Conservation (phyloP, 2,113 vertebrate genomes). For the Strix uralensis region DNA sequence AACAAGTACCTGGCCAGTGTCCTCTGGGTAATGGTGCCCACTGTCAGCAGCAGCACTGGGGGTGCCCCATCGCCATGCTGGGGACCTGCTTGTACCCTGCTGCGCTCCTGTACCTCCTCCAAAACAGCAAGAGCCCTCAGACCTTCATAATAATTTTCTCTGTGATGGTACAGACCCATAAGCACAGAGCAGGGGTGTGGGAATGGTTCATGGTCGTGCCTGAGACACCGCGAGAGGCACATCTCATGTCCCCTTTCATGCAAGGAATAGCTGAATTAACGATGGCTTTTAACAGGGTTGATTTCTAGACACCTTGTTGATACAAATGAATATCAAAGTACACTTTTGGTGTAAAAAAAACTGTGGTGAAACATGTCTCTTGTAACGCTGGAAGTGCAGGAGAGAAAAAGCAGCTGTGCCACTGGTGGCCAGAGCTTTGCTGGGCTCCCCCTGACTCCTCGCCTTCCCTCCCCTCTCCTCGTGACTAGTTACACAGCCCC, state of each 20-base stretch:
- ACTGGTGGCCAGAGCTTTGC: not conserved
- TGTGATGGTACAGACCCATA: not conserved
- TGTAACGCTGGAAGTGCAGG: not conserved
- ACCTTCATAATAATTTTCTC: not conserved
- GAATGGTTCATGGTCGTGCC: not conserved
- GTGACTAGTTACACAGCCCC: not conserved
- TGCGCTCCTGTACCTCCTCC: not conserved
- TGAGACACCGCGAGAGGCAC: not conserved
- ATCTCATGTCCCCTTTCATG: fast-evolving
- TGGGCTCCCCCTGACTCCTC: not conserved
- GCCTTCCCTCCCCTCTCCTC: not conserved
- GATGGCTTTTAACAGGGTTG: not conserved
- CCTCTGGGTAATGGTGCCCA: not conserved
- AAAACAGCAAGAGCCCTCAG: not conserved
- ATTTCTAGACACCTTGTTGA: not conserved
- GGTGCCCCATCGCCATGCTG: not conserved
- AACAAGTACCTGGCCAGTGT: fast-evolving
- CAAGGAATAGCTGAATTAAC: not conserved
- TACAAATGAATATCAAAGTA: not conserved
- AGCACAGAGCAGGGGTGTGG: not conserved
- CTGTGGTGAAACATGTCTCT: not conserved
- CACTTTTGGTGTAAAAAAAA: not conserved
- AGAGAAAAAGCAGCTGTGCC: not conserved
- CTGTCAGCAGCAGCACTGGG: not conserved
- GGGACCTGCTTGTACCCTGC: not conserved